Conservation (phyloP, 2,113 vertebrate species). For the Rhea pennata region DNA sequence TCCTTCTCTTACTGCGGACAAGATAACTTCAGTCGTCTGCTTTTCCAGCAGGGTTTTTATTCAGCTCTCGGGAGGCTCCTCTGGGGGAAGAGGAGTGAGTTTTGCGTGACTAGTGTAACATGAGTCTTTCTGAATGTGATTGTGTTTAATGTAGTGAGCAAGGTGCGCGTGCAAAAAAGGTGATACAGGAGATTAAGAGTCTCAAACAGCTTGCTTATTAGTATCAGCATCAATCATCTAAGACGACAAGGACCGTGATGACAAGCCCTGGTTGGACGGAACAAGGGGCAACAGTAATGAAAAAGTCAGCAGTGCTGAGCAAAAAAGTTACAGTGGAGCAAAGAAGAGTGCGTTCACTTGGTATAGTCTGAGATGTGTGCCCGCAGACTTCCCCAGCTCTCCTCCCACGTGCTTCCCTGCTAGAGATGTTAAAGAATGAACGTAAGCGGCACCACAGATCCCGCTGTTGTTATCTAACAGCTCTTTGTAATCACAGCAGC, state of each 20-base stretch:
- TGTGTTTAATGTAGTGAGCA: not conserved
- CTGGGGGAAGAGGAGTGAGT: not conserved
- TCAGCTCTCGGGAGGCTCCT: not conserved
- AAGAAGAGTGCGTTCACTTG: not conserved
- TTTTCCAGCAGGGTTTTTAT: not conserved
- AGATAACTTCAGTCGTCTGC: constrained; percentile 8
- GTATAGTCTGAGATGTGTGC: not conserved
- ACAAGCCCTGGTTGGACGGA: too few relatives aligned
- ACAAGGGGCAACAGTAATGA: not conserved
- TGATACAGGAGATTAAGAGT: not conserved
- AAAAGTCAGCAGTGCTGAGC: not conserved
- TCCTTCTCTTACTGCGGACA: constrained; percentile 4
- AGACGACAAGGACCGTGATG: not conserved
- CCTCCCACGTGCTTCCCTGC: not conserved
- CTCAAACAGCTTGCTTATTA: not conserved
- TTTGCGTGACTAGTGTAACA: not conserved
- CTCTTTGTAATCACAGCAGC: not conserved
- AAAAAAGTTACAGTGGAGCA: not conserved
- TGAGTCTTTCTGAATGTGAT: not conserved
- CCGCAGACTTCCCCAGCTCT: not conserved
- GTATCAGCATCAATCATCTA: not conserved
- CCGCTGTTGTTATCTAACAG: fast-evolving
- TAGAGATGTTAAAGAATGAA: not conserved
- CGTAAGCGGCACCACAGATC: fast-evolving
- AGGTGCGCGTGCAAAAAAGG: not conserved